Evolutionary conservation across 2,888 invertebrate species (phyloP).

Genomic region (Branchipolynoe longqiensis): DNA sequence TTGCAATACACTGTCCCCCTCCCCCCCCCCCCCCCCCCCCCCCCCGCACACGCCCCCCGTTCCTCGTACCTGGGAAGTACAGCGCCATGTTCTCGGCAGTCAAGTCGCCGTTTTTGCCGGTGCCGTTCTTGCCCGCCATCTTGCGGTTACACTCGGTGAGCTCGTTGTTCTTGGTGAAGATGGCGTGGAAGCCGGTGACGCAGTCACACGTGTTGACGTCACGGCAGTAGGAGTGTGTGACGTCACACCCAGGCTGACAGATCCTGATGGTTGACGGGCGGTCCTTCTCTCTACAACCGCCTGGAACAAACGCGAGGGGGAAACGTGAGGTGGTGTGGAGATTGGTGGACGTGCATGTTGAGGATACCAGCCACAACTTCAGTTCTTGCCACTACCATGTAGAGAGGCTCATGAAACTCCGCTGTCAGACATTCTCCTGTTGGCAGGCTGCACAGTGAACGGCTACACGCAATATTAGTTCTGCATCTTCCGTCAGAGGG

Average conservation of each 20-base stretch:
- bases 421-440: no score
- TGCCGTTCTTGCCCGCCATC: conserved; percentile 70
- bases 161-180: conserved; percentile 67
- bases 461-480: no score
- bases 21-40: no score
- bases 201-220: conserved; percentile 74
- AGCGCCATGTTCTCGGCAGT: conserved; percentile 62
- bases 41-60: not conserved
- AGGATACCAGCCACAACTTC: no score
- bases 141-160: conserved; percentile 68
- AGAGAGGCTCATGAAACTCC: no score
- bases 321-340: no score
- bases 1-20: no score
- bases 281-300: conserved; percentile 81
- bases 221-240: conserved; percentile 71
- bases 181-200: conserved; percentile 67
- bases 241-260: conserved; percentile 76
- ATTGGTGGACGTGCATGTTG: no score
- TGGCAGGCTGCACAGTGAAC: no score
- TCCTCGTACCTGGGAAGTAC: conserved; percentile 55
- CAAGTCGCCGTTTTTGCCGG: conserved; percentile 61
- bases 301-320: conserved; percentile 73
- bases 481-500: no score
- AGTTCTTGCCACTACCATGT: no score
- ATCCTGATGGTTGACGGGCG: conserved; percentile 73